A percentile compares a stretch with the other conserved stretches of the same genome.
These are phyloP conservation scores for Fulica atra DNA, from an alignment of 2,113 vertebrate genomes.

Conservation along the genomic window DNA sequence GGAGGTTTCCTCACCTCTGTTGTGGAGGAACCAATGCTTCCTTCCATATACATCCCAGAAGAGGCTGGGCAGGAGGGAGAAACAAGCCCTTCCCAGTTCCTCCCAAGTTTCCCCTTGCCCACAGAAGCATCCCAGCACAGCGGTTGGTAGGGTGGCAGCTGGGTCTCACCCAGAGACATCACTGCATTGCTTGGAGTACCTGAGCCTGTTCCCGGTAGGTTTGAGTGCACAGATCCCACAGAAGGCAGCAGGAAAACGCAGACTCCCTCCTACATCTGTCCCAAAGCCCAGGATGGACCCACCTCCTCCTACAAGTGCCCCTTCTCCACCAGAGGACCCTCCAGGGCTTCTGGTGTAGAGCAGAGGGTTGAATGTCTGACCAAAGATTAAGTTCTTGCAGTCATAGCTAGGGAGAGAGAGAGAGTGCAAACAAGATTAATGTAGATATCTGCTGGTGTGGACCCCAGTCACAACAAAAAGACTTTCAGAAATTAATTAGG, in stretches of 20 bases:
- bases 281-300: slow-evolving; percentile 80
- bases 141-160: fast-evolving
- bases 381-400: slow-evolving; percentile 78
- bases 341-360: slow-evolving; percentile 66
- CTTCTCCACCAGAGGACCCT: slow-evolving; percentile 81
- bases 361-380: slow-evolving; percentile 71
- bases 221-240: slow-evolving; percentile 81
- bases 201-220: slow-evolving; percentile 74
- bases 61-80: background rate
- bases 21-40: background rate
- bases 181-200: slow-evolving; percentile 48
- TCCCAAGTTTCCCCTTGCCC: background rate
- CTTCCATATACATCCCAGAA: background rate
- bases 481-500: background rate
- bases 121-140: background rate
- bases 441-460: background rate
- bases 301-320: slow-evolving; percentile 73
- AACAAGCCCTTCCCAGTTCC: background rate
- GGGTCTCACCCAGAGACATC: background rate
- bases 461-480: background rate
- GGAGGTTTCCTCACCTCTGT: background rate
- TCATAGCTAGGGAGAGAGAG: slow-evolving; percentile 65
- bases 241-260: slow-evolving; percentile 78
- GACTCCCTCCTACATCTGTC: slow-evolving; percentile 77
- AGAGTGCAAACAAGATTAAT: background rate